phyloP scores from a whole-genome alignment of 1,140 invertebrate species.

The Drosophila gunungcola region DNA sequence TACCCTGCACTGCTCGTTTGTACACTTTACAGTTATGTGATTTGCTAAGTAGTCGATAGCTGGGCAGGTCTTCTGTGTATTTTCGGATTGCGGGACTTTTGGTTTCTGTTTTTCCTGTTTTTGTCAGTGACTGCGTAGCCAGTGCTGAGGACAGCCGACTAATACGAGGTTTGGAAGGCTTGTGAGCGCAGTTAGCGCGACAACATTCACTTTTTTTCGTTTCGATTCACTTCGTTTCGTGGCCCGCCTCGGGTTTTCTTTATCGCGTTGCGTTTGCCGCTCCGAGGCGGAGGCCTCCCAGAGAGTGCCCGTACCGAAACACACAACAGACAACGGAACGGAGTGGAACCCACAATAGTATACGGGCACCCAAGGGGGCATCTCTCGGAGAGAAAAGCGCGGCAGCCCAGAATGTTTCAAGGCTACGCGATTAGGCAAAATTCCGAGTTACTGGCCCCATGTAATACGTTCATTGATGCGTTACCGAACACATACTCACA shows the following conservation, averaged over 20 bases:
- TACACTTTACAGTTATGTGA: slow-evolving; percentile 37
- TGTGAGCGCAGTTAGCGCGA: slow-evolving; percentile 73
- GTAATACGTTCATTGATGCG: slow-evolving; percentile 14
- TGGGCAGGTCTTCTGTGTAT: slow-evolving; percentile 16
- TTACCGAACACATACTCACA: too few species aligned
- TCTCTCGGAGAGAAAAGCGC: slow-evolving; percentile 1
- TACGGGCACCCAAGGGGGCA: not conserved
- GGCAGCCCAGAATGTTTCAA: slow-evolving; percentile 14
- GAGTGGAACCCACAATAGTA: not conserved
- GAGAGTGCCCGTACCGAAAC: slow-evolving; percentile 28
- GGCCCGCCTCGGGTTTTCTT: slow-evolving; percentile 76
- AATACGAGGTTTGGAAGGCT: slow-evolving; percentile 79
- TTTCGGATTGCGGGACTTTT: slow-evolving; percentile 37
- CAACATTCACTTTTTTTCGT: slow-evolving; percentile 81
- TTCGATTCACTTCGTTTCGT: slow-evolving; percentile 51
- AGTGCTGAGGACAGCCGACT: slow-evolving; percentile 71
- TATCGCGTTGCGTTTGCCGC: slow-evolving; percentile 60
- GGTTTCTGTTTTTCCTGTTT: slow-evolving; percentile 20
- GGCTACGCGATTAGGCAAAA: slow-evolving; percentile 22
- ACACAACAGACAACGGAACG: slow-evolving; percentile 11
- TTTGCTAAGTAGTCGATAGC: slow-evolving; percentile 5
- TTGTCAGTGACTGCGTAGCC: slow-evolving; percentile 46
- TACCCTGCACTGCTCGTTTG: slow-evolving; percentile 39
- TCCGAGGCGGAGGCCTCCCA: slow-evolving; percentile 14
- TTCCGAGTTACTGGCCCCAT: slow-evolving; percentile 21